phyloP scores from a whole-genome alignment of 2,888 invertebrate species.

The Trachelus iudaicus region DNA sequence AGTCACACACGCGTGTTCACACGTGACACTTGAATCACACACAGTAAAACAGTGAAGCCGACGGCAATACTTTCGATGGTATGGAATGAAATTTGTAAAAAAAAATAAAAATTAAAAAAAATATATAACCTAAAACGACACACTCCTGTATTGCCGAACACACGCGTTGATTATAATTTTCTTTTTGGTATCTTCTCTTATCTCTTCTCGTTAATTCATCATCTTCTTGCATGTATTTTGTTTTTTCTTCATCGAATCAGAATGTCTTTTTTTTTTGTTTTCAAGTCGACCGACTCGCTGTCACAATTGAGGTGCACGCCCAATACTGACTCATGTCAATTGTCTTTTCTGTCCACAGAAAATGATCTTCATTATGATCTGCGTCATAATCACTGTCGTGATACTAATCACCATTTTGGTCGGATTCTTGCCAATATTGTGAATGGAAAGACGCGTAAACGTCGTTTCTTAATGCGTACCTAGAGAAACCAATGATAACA shows the following conservation, averaged over 20 bases:
- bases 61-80: not conserved
- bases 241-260: not conserved
- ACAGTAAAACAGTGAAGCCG: too few relatives aligned
- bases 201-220: not conserved
- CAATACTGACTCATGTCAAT: slow-evolving; percentile 14
- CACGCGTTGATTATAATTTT: not conserved
- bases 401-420: slow-evolving; percentile 60
- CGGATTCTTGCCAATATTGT: slow-evolving; percentile 53
- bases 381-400: slow-evolving; percentile 60
- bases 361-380: slow-evolving; percentile 65
- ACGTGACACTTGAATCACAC: not conserved
- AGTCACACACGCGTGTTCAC: not conserved
- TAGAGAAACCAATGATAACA: not conserved
- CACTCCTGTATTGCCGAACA: too few relatives aligned
- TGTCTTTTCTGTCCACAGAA: slow-evolving; percentile 62
- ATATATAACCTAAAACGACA: too few relatives aligned
- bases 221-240: not conserved
- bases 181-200: not conserved
- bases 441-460: slow-evolving; percentile 34
- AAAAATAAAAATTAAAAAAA: too few relatives aligned
- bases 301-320: not conserved
- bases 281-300: not conserved
- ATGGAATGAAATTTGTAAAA: not conserved
- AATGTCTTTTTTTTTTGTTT: not conserved
- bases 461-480: not conserved